These are phyloP conservation scores for Globicephala melas DNA, from an alignment of 2,113 vertebrate species.

Conservation along the genomic window DNA sequence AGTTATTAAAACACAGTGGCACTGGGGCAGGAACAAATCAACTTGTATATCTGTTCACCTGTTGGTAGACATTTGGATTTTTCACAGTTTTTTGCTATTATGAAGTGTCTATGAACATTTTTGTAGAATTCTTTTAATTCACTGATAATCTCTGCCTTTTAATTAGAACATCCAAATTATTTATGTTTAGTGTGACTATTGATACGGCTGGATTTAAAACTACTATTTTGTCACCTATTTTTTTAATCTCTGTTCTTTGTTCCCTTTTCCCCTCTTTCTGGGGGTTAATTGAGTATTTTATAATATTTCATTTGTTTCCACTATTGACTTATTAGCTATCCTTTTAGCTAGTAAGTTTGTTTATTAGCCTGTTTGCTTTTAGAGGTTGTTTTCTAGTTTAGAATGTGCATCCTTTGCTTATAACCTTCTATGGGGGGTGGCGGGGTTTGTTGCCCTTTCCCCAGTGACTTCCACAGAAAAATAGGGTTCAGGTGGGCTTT, in stretches of 20 bases:
- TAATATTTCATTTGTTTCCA: background rate
- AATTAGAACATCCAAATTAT: background rate
- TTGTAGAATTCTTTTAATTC: background rate
- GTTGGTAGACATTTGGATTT: background rate
- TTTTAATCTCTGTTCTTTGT: background rate
- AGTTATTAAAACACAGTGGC: background rate
- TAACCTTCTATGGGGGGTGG: background rate
- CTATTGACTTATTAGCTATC: background rate
- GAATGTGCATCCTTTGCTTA: background rate
- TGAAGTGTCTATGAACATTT: background rate
- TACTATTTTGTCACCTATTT: background rate
- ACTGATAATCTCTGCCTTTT: background rate
- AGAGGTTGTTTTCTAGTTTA: background rate
- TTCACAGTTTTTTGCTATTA: background rate
- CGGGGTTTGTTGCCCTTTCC: background rate
- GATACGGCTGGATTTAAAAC: background rate
- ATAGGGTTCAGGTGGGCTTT: no score
- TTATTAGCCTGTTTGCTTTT: background rate
- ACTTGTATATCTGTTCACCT: background rate
- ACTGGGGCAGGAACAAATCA: background rate
- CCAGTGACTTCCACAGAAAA: background rate
- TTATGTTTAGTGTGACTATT: background rate
- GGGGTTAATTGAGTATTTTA: background rate
- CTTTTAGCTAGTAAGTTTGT: background rate
- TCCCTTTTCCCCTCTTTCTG: background rate